Percentiles rank a stretch among this genome's conserved stretches.
Evolutionary conservation across 2,797 vertebrate species (phyloP).

Genomic region (Choloepus didactylus): DNA sequence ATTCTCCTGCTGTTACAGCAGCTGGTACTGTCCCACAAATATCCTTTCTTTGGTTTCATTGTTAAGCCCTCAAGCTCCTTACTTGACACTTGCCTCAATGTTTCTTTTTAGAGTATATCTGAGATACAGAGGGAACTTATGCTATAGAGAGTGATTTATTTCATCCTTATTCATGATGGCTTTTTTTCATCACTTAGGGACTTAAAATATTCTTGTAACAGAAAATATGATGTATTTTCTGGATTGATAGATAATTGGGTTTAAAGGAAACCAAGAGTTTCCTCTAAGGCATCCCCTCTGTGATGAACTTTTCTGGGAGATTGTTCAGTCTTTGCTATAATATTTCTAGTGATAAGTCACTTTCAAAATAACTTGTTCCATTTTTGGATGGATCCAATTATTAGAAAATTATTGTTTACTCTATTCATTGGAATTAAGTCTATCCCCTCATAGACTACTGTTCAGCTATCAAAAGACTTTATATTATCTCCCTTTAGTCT

Average conservation of each 20-base stretch:
- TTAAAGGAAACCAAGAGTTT: neutral
- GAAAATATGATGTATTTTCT: slow-evolving; percentile 33
- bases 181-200: neutral
- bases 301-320: neutral
- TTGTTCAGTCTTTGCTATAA: neutral
- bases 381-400: neutral
- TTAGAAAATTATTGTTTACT: neutral
- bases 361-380: neutral
- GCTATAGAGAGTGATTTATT: neutral
- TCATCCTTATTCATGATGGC: neutral
- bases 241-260: neutral
- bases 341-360: neutral
- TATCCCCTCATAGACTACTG: neutral
- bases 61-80: neutral
- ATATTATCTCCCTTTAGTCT: neutral
- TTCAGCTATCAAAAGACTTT: neutral
- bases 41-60: slow-evolving; percentile 9
- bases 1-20: neutral
- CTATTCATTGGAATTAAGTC: slow-evolving; percentile 25
- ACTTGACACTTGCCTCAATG: neutral
- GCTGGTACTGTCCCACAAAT: neutral
- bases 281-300: neutral
- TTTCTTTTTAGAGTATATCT: neutral
- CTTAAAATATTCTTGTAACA: slow-evolving; percentile 52
- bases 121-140: neutral